Conservation (phyloP, 2,797 vertebrate species). For the Botia almorhae region DNA sequence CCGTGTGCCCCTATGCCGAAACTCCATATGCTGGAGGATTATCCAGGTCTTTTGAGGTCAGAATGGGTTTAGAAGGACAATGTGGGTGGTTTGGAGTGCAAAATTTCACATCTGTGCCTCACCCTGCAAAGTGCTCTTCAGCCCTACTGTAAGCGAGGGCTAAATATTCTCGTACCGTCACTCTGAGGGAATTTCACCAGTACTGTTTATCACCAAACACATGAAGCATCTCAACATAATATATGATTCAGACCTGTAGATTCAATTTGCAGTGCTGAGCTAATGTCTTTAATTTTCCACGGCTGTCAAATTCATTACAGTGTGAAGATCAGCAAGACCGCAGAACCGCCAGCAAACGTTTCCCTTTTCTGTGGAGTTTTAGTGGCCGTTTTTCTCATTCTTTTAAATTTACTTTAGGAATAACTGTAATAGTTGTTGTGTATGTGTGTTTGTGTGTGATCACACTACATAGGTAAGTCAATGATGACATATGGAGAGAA, state of each 20-base stretch:
- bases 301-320: conserved; percentile 48
- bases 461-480: conserved; percentile 21
- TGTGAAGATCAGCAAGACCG: conserved; percentile 48
- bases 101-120: conserved; percentile 48
- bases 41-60: conserved; percentile 39
- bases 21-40: conserved; percentile 44
- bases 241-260: conserved; percentile 58
- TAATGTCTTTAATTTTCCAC: conserved; percentile 61
- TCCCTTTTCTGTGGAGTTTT: conserved; percentile 13
- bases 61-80: conserved; percentile 33
- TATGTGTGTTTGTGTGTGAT: background rate
- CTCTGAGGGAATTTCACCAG: conserved; percentile 54
- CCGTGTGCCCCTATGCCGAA: conserved; percentile 33
- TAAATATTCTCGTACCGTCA: conserved; percentile 54
- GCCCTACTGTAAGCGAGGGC: conserved; percentile 45
- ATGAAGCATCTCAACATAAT: conserved; percentile 55
- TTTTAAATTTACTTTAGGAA: conserved; percentile 38
- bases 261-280: conserved; percentile 48
- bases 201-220: conserved; percentile 60
- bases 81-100: conserved; percentile 23
- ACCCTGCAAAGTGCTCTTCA: conserved; percentile 39
- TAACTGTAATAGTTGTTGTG: conserved; percentile 43
- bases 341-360: conserved; percentile 32
- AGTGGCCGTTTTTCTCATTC: conserved; percentile 18
- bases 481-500: conserved; percentile 46